Evolutionary conservation across 2,113 vertebrate genomes (phyloP).

Genomic region (Ceratotherium simum): DNA sequence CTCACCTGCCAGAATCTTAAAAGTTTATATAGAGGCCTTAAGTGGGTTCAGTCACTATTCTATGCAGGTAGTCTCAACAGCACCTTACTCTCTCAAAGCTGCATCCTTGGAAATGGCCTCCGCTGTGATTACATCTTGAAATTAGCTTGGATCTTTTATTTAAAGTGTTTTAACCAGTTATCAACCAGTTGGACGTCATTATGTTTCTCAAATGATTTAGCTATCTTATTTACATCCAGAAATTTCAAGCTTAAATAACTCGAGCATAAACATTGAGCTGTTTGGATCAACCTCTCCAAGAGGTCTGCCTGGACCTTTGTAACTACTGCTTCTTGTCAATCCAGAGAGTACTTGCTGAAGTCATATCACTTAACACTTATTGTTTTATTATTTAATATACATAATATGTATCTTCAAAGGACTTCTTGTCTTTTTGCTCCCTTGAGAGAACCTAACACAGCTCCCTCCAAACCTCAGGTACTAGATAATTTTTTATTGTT

Average conservation of each 20-base stretch:
- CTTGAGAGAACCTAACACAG: not conserved
- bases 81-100: not conserved
- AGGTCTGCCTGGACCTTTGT: not conserved
- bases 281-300: not conserved
- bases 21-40: not conserved
- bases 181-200: not conserved
- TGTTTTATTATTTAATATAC: not conserved
- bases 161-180: constrained; percentile 37
- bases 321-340: not conserved
- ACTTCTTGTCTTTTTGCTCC: not conserved
- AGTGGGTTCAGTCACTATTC: not conserved
- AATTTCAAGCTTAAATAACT: not conserved
- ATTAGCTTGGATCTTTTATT: not conserved
- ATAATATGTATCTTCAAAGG: not conserved
- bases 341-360: not conserved
- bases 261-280: not conserved
- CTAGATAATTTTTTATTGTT: not conserved
- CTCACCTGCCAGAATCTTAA: not conserved
- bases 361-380: not conserved
- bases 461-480: not conserved
- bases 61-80: not conserved
- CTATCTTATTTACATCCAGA: not conserved
- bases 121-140: not conserved
- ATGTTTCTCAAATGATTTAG: constrained; percentile 14
- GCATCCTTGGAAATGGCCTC: not conserved